Percentiles rank a stretch among this genome's conserved stretches.
Conservation (phyloP, 2,888 invertebrate genomes). For the Bellardia pandia region DNA sequence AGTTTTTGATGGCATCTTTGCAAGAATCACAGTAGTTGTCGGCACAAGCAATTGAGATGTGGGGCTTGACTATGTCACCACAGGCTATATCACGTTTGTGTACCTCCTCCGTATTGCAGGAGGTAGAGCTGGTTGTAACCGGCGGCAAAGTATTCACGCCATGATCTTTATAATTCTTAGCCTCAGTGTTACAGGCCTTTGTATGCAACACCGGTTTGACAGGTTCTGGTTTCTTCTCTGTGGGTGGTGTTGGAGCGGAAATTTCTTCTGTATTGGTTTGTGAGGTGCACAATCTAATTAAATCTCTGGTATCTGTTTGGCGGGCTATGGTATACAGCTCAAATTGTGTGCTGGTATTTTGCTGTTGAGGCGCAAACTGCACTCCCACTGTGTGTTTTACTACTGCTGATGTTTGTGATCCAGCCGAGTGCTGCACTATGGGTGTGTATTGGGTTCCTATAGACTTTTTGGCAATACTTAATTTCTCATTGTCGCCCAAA, state of each 20-base stretch:
- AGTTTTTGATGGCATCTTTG: slow-evolving; percentile 85
- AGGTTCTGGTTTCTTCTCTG: slow-evolving; percentile 57
- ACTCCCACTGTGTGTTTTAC: slow-evolving; percentile 77
- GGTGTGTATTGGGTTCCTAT: slow-evolving; percentile 80
- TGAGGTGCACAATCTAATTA: slow-evolving; percentile 78
- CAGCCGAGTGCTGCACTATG: slow-evolving; percentile 76
- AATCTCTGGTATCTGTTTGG: slow-evolving; percentile 84
- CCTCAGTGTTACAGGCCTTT: slow-evolving; percentile 78
- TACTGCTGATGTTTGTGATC: slow-evolving; percentile 78
- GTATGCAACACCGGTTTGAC: slow-evolving; percentile 75
- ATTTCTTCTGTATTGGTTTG: slow-evolving; percentile 79
- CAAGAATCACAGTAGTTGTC: slow-evolving; percentile 87
- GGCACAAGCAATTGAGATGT: slow-evolving; percentile 85
- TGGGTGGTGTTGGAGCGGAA: slow-evolving; percentile 74
- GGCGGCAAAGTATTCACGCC: slow-evolving; percentile 77
- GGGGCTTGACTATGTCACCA: slow-evolving; percentile 85
- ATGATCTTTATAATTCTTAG: slow-evolving; percentile 74
- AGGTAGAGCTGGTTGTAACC: slow-evolving; percentile 76
- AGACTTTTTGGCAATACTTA: slow-evolving; percentile 82
- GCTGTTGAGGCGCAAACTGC: slow-evolving; percentile 77
- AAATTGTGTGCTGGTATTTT: slow-evolving; percentile 78
- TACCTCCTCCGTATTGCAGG: slow-evolving; percentile 82
- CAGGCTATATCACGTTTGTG: slow-evolving; percentile 85
- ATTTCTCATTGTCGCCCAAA: slow-evolving; percentile 85
- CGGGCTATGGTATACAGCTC: slow-evolving; percentile 76